Conservation (phyloP, 2,888 invertebrate genomes). For the Trissoscelio sp. region DNA sequence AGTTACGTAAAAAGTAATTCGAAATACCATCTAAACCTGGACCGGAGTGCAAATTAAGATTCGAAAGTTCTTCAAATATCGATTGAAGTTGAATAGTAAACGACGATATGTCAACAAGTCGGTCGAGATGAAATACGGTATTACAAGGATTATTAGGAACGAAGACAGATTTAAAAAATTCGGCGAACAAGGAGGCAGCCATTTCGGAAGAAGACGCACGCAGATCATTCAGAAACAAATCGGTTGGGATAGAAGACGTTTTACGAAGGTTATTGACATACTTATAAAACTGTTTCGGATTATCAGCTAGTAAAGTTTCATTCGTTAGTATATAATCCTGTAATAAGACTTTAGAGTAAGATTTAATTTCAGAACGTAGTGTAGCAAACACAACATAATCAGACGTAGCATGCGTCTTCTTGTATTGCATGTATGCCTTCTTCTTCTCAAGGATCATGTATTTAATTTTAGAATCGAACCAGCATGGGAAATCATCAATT, state of each 20-base stretch:
- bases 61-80: not conserved
- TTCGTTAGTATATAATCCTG: not conserved
- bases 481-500: constrained; percentile 5
- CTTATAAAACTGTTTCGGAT: constrained; percentile 1
- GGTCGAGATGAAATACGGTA: not conserved
- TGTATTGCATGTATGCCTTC: not conserved
- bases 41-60: not conserved
- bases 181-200: not conserved
- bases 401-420: not conserved
- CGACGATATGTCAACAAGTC: not conserved
- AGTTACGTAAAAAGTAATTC: not conserved
- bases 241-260: not conserved
- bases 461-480: constrained; percentile 5
- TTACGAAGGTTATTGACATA: not conserved
- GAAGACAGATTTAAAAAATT: not conserved
- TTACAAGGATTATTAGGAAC: not conserved
- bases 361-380: not conserved
- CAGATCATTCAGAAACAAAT: not conserved
- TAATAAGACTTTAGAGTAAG: not conserved
- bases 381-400: not conserved
- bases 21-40: not conserved
- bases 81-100: not conserved
- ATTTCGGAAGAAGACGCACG: not conserved
- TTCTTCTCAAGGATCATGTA: constrained; percentile 2
- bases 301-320: not conserved